These are phyloP conservation scores for Drosophila grimshawi DNA, from an alignment of 1,140 invertebrate genomes.

Conservation along the genomic window DNA sequence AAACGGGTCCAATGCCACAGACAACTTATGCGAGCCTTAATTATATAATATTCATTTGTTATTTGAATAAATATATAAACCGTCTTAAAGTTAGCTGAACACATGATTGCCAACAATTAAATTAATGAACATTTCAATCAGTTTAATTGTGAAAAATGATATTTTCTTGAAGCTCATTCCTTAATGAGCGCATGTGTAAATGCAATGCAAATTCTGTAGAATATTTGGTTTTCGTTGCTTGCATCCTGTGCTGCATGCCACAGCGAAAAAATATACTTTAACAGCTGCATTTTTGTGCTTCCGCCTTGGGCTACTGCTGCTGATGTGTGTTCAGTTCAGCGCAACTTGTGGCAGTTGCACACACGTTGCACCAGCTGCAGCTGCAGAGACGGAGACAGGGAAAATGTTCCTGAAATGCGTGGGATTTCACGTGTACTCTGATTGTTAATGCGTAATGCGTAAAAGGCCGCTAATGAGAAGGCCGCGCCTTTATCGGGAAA, in stretches of 20 bases:
- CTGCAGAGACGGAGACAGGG: conserved; percentile 8
- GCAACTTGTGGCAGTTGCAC: conserved; percentile 39
- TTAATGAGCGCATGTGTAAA: neutral
- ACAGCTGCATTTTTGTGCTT: conserved; percentile 41
- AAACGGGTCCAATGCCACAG: neutral
- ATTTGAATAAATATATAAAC: too few relatives aligned
- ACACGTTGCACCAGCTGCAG: conserved; percentile 30
- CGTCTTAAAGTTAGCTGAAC: too few relatives aligned
- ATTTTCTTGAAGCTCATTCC: neutral
- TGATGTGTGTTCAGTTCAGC: conserved; percentile 54
- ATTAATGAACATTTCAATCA: too few relatives aligned
- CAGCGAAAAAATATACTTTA: conserved; percentile 35
- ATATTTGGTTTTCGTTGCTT: conserved; percentile 7
- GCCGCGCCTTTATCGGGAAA: conserved; percentile 41
- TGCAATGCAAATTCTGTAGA: neutral
- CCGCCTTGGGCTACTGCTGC: conserved; percentile 49
- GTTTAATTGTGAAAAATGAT: too few relatives aligned
- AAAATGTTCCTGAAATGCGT: neutral
- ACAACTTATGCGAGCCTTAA: neutral
- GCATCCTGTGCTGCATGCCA: neutral
- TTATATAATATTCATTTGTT: too few relatives aligned
- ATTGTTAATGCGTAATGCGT: conserved; percentile 17
- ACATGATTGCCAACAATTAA: too few relatives aligned
- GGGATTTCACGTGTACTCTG: neutral
- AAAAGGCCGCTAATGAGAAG: conserved; percentile 40